Evolutionary conservation across 2,888 invertebrate genomes (phyloP).

Genomic region (Rosalia funebris): DNA sequence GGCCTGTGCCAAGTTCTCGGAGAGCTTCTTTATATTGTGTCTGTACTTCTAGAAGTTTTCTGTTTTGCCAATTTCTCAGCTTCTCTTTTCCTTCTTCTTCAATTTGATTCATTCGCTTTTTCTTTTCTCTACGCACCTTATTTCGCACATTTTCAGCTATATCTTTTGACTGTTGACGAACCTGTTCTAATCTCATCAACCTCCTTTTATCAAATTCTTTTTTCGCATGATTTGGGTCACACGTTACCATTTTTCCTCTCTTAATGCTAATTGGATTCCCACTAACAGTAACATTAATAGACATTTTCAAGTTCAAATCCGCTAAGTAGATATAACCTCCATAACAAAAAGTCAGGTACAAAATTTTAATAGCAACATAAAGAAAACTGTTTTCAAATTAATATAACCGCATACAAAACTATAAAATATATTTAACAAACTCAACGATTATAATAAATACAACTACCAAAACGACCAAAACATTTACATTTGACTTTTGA

Average conservation of each 20-base stretch:
- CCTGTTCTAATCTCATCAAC: conserved; percentile 71
- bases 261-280: conserved; percentile 67
- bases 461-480: conserved; percentile 16
- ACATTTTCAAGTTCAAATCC: conserved; percentile 61
- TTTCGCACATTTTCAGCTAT: conserved; percentile 68
- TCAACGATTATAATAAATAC: background rate
- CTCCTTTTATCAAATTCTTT: conserved; percentile 69
- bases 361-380: background rate
- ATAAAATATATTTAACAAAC: background rate
- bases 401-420: background rate
- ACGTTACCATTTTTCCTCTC: conserved; percentile 65
- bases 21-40: conserved; percentile 66
- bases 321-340: conserved; percentile 18
- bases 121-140: conserved; percentile 66
- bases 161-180: conserved; percentile 72
- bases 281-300: conserved; percentile 70
- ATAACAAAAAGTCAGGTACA: conserved; percentile 1
- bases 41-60: conserved; percentile 65
- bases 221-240: conserved; percentile 66
- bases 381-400: background rate
- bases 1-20: conserved; percentile 66
- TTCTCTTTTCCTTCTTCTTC: conserved; percentile 66
- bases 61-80: conserved; percentile 66
- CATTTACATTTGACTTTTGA: conserved; percentile 15
- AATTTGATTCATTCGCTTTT: conserved; percentile 65